Percentiles rank a stretch among this genome's conserved stretches.
phyloP scores from a whole-genome alignment of 2,888 invertebrate species.

The Trachelus iudaicus region DNA sequence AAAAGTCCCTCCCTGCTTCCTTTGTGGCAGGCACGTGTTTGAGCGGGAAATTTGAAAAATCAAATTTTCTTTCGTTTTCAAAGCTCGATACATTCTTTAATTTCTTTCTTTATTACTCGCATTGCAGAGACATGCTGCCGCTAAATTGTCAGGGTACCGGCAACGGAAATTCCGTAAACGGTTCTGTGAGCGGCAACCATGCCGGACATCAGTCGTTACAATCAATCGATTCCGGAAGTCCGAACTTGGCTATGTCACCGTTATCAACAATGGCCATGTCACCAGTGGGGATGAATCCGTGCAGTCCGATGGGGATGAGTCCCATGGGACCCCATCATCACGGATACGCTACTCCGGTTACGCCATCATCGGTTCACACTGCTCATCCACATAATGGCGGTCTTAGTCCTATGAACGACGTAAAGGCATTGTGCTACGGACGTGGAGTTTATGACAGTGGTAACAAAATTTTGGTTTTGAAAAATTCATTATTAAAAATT shows the following conservation, averaged over 20 bases:
- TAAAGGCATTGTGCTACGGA: slow-evolving; percentile 57
- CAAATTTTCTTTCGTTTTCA: neutral
- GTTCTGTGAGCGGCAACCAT: slow-evolving; percentile 37
- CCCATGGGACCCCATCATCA: slow-evolving; percentile 61
- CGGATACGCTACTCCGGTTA: slow-evolving; percentile 57
- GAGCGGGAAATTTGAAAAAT: neutral
- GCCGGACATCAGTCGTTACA: slow-evolving; percentile 52
- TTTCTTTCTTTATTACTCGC: neutral
- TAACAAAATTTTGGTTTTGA: slow-evolving; percentile 20
- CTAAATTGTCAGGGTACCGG: slow-evolving; percentile 48
- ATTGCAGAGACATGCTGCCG: slow-evolving; percentile 51
- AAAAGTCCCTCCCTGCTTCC: neutral
- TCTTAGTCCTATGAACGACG: slow-evolving; percentile 59
- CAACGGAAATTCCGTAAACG: slow-evolving; percentile 38
- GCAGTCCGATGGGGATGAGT: slow-evolving; percentile 59
- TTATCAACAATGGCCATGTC: slow-evolving; percentile 61
- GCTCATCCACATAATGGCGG: slow-evolving; percentile 52
- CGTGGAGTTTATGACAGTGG: slow-evolving; percentile 55
- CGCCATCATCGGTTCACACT: slow-evolving; percentile 59
- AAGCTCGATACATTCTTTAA: neutral
- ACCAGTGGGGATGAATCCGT: slow-evolving; percentile 54
- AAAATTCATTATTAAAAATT: neutral
- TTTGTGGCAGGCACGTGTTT: neutral
- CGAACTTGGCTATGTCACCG: slow-evolving; percentile 59
- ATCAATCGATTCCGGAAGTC: slow-evolving; percentile 55